Base-by-base conservation (phyloP, 2,113 vertebrate species). In the Marmota monax region DNA sequence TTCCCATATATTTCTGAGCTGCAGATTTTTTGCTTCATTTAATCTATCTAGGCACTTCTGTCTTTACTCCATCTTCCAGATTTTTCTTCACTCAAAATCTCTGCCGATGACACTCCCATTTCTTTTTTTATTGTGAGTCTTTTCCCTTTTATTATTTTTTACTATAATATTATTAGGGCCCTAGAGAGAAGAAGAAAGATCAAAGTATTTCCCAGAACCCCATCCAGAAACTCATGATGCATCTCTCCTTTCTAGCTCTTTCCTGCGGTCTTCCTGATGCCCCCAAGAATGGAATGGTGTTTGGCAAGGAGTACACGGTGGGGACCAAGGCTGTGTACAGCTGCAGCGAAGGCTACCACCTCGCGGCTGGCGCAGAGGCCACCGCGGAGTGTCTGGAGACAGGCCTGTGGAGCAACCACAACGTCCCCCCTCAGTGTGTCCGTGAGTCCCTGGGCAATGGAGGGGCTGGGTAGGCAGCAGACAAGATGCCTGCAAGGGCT, bases 261-360 rank as follows among this genome's bases (percentile, higher is more conserved):
- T 99, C 99, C 95, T 99, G 99, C 53, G 99, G 99, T 4, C 99
- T 99, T 90, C 99, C 99, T 27, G 97, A 98, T 48, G 99, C 99
- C 76, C 99, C 99, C 0, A 98, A 98, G 92, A 99, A 99, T 0
- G 99, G 99, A 0, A 98, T 99, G 0, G 99, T 99, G 23, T 99
- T 99, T 39, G 99, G 99, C 45, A 99, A 99, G 97, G 99, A 99
- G 97, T 99, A 99, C 98, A 99, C 99, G 0, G 98, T 99, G 53
- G 99, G 99, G 1, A 99, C 99, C n/a, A 99, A 98, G 89, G 99
- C 99, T 1, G 70, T 99, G 70, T 99, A 99, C 98, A 99, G 98
- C 51, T 99, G 99, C 97, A 99, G 99, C 73, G 98, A 99, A 2
- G 99, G 99, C 82, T 99, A 99, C 98, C 98, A 99, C 69, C 98